Evolutionary conservation across 1,140 invertebrate species (phyloP).

Genomic region (Amphibalanus amphitrite): DNA sequence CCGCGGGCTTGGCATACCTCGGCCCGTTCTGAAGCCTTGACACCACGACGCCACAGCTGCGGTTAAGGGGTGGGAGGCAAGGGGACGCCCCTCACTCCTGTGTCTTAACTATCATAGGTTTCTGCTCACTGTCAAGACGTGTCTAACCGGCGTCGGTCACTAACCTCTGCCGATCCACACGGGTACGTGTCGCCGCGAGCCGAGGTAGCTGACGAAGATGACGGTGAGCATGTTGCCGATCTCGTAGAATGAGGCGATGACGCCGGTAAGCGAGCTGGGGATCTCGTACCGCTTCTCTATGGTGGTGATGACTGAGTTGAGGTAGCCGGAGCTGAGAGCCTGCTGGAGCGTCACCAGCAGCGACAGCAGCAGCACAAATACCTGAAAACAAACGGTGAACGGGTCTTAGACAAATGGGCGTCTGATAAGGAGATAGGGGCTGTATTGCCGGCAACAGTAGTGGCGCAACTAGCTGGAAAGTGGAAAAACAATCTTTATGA

Average conservation of each 20-base stretch:
- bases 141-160: too few species aligned
- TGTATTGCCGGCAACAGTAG: conserved; percentile 3
- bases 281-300: conserved; percentile 94
- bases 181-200: conserved; percentile 75
- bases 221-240: conserved; percentile 89
- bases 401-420: conserved; percentile 4
- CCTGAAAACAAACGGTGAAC: conserved; percentile 36
- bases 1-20: too few species aligned
- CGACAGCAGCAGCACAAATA: conserved; percentile 80
- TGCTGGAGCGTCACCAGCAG: conserved; percentile 79
- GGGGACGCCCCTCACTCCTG: too few species aligned
- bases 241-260: conserved; percentile 86
- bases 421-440: conserved; percentile 6
- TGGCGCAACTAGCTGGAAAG: conserved; percentile 1
- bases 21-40: too few species aligned
- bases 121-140: too few species aligned
- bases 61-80: too few species aligned
- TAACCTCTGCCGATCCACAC: conserved; percentile 81
- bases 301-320: conserved; percentile 88
- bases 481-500: conserved; percentile 16
- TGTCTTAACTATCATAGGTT: too few species aligned
- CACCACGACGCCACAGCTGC: too few species aligned
- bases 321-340: conserved; percentile 72
- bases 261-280: conserved; percentile 73
- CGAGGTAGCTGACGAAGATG: conserved; percentile 87